A percentile compares a stretch with the other conserved stretches of the same genome.
phyloP scores from a whole-genome alignment of 2,113 vertebrate genomes.

The Empidonax traillii region DNA sequence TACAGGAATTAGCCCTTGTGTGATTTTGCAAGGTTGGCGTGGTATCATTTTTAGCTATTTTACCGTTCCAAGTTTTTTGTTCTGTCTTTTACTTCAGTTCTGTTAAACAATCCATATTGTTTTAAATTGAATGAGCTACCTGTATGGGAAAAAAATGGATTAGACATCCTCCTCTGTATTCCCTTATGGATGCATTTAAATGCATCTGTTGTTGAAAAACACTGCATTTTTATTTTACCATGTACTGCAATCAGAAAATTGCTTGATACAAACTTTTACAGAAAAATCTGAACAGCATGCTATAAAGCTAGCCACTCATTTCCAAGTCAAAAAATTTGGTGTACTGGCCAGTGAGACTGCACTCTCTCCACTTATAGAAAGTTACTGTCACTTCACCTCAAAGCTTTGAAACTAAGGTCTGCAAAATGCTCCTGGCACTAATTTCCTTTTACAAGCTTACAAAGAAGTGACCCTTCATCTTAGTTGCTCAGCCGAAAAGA shows the following conservation, averaged over 20 bases:
- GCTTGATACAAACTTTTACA: background rate
- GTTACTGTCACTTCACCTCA: background rate
- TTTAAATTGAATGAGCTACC: background rate
- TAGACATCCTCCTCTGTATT: background rate
- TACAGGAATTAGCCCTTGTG: background rate
- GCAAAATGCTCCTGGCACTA: background rate
- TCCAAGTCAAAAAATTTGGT: background rate
- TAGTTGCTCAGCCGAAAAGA: background rate
- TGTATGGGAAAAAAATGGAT: background rate
- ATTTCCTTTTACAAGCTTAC: background rate
- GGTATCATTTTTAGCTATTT: background rate
- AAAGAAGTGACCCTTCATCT: background rate
- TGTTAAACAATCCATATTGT: background rate
- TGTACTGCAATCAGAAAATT: background rate
- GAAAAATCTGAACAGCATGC: background rate
- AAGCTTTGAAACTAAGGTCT: background rate
- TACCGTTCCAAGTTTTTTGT: background rate
- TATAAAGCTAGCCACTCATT: background rate
- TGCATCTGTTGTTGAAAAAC: background rate
- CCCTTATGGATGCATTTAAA: background rate
- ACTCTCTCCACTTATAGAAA: background rate
- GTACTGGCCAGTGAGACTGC: background rate
- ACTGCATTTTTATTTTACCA: background rate
- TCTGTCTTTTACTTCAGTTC: background rate
- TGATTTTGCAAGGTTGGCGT: background rate